These are phyloP conservation scores for Dicaeum eximium DNA, from an alignment of 2,113 vertebrate species.

Conservation along the genomic window DNA sequence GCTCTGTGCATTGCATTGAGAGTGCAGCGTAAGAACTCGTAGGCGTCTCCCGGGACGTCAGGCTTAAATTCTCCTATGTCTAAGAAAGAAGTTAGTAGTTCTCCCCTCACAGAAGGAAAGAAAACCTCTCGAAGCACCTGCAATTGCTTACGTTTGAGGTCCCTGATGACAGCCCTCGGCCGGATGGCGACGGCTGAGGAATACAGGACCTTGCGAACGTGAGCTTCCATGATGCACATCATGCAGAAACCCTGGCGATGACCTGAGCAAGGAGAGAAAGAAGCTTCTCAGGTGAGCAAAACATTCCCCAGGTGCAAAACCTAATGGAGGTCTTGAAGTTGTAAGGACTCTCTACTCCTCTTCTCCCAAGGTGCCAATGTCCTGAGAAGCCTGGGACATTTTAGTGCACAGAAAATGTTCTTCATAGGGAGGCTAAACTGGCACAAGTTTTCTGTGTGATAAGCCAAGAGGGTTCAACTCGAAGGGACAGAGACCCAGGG, in stretches of 20 bases:
- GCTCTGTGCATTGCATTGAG: not conserved
- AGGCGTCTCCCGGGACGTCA: not conserved
- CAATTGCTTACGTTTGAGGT: slow-evolving; percentile 79
- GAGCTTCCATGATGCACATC: slow-evolving; percentile 93
- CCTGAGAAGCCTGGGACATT: accelerated
- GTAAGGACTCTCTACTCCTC: not conserved
- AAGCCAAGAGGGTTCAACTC: not conserved
- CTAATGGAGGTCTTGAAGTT: not conserved
- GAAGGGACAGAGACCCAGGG: not conserved
- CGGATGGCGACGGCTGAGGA: slow-evolving; percentile 86
- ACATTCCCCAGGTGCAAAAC: not conserved
- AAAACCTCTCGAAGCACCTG: accelerated
- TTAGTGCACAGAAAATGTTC: not conserved
- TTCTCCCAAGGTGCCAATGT: not conserved
- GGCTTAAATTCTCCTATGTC: not conserved
- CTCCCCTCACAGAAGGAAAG: not conserved
- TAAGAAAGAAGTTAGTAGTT: not conserved
- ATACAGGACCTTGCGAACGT: slow-evolving; percentile 82
- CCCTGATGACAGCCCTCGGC: slow-evolving; percentile 81
- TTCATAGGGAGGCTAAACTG: not conserved
- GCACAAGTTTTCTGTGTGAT: not conserved
- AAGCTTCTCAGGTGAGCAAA: not conserved
- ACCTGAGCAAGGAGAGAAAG: slow-evolving; percentile 64
- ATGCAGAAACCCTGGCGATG: slow-evolving; percentile 86
- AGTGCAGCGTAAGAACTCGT: not conserved